Conservation (phyloP, 2,113 vertebrate species). For the Hystrix cristata region DNA sequence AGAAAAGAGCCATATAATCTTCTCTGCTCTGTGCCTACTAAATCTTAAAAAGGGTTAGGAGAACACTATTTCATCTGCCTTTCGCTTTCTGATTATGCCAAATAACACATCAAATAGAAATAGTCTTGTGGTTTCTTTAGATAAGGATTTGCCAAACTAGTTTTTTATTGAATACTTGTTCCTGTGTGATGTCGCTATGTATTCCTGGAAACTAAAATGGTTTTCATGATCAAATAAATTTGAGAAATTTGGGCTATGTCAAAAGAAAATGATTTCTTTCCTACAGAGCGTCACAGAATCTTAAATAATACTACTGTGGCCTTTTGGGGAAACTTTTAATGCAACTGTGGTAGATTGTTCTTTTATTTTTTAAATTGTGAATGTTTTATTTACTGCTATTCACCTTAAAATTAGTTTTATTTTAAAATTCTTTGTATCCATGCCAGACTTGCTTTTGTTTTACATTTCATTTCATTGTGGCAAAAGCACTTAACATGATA, state of each 20-base stretch:
- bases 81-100: constrained; percentile 48
- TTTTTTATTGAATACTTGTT: constrained; percentile 37
- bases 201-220: constrained; percentile 44
- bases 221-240: constrained; percentile 32
- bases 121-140: constrained; percentile 16
- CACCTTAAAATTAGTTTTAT: constrained; percentile 10
- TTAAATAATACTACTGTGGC: constrained; percentile 25
- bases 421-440: background rate
- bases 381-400: background rate
- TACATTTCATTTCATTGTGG: background rate
- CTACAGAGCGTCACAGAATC: background rate
- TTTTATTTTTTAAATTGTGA: background rate
- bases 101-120: background rate
- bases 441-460: background rate
- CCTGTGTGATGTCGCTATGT: constrained; percentile 32
- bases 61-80: constrained; percentile 10
- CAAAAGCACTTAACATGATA: background rate
- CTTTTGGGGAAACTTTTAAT: constrained; percentile 7
- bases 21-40: constrained; percentile 23
- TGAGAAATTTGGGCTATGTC: background rate
- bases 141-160: constrained; percentile 46
- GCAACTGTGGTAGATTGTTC: background rate
- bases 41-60: constrained; percentile 42
- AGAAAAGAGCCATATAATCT: constrained; percentile 38
- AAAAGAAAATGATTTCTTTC: constrained; percentile 53